phyloP scores from a whole-genome alignment of 1,140 invertebrate genomes.

The Diabrotica undecimpunctata region DNA sequence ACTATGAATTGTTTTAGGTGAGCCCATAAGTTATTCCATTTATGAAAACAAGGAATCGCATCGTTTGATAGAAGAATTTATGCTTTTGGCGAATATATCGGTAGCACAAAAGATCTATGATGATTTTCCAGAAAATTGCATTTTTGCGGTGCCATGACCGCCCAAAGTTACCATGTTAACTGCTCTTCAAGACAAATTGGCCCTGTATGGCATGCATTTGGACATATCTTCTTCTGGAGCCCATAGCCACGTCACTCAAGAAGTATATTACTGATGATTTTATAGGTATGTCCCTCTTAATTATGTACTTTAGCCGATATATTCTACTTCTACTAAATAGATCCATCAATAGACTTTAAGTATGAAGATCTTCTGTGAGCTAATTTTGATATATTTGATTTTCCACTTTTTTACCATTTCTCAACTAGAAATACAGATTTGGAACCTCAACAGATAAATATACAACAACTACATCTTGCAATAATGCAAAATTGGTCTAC shows the following conservation, averaged over 20 bases:
- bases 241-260: conserved; percentile 50
- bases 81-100: conserved; percentile 88
- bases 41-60: conserved; percentile 65
- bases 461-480: too few relatives aligned
- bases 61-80: conserved; percentile 89
- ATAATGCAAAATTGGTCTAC: too few relatives aligned
- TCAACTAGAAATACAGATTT: too few relatives aligned
- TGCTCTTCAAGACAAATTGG: conserved; percentile 60
- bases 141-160: conserved; percentile 75
- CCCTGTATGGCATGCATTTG: conserved; percentile 65
- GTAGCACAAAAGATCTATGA: conserved; percentile 76
- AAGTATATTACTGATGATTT: conserved; percentile 50
- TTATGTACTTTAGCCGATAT: too few relatives aligned
- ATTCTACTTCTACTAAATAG: too few relatives aligned
- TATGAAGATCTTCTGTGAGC: too few relatives aligned
- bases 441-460: too few relatives aligned
- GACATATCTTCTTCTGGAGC: conserved; percentile 63
- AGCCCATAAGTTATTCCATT: conserved; percentile 56
- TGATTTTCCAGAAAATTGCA: conserved; percentile 65
- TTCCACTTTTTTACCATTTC: too few relatives aligned
- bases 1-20: conserved; percentile 10
- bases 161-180: conserved; percentile 66
- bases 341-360: too few relatives aligned
- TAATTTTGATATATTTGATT: too few relatives aligned
- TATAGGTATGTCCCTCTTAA: conserved; percentile 40